Base-by-base conservation (phyloP, 2,797 vertebrate genomes). In the Myotis findleyi region DNA sequence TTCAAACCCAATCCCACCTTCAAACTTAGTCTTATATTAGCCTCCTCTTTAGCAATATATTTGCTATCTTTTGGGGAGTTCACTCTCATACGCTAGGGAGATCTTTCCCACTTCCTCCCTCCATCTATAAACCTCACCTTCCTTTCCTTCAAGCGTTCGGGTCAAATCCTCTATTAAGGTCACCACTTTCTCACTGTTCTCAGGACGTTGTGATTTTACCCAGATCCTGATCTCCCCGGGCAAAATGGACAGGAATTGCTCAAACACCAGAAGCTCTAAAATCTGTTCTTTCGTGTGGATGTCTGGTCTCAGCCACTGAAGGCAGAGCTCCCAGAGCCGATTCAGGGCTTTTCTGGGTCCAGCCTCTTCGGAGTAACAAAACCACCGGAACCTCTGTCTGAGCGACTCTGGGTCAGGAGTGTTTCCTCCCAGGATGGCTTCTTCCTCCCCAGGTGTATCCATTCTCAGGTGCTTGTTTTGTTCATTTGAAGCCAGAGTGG, bases 291-390 rank as follows among this genome's bases (percentile, higher is more conserved):
- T 97, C 0, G 97, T 96, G 84, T 95, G 97, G 84, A 97, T 93
- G 49, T 97, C 97, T 91, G 97, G 97, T 75, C 96, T 97, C 68
- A 97, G 85, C 97, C 97, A 97, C 86, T 93, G 95, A 87, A 10
- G 7, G 21, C 97, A 97, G 55, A 97, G 97, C 23, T 96, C 95
- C 96, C 96, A 95, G n/a, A 97, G 97, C 1, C 93, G 93, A 82
- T 5, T 97, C 92, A 97, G 82, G 72, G 91, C 66, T 91, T 97
- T 97, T 66, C 96, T 96, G 76, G 97, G 97, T 79, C 97, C 97
- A 53, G 93, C 88, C 77, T 77, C 93, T 62, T 95, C 62, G 6
- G 97, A 96, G 68, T 97, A 97, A 91, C 90, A 93, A 84, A 97
- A 97, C 75, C 89, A 91, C 44, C 97, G 96, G 94, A 97, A 97